Conservation (phyloP, 2,797 vertebrate genomes). For the Enteromius anoplus region DNA sequence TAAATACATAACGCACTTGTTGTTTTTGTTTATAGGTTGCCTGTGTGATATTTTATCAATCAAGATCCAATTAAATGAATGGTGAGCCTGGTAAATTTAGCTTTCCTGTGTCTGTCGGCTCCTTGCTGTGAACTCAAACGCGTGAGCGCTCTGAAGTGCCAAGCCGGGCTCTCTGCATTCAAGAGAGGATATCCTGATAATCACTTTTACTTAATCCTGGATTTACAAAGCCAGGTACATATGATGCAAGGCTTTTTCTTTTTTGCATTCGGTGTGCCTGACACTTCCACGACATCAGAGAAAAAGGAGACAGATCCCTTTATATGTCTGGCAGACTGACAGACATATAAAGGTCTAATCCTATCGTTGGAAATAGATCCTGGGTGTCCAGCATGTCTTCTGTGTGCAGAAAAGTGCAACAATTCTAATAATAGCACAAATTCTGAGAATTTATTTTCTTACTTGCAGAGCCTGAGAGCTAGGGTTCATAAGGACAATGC, state of each 20-base stretch:
- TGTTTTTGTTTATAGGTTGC: background rate
- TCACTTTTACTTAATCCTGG: slow-evolving; percentile 57
- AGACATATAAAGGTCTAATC: slow-evolving; percentile 28
- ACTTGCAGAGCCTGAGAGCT: background rate
- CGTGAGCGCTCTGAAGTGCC: slow-evolving; percentile 21
- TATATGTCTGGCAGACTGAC: slow-evolving; percentile 36
- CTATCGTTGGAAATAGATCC: slow-evolving; percentile 45
- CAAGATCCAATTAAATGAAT: background rate
- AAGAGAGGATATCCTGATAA: slow-evolving; percentile 52
- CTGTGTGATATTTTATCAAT: background rate
- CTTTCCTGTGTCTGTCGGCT: background rate
- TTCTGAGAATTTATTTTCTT: slow-evolving; percentile 34
- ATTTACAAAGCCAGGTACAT: slow-evolving; percentile 46
- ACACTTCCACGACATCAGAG: slow-evolving; percentile 22
- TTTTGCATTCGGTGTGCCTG: background rate
- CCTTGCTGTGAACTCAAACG: slow-evolving; percentile 23
- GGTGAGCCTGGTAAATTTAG: slow-evolving; percentile 18
- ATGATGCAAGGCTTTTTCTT: slow-evolving; percentile 44
- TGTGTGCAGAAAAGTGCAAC: slow-evolving; percentile 32
- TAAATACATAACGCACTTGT: background rate
- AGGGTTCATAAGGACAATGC: slow-evolving; percentile 13
- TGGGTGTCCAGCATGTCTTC: background rate
- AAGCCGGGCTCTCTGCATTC: slow-evolving; percentile 24
- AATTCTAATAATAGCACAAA: slow-evolving; percentile 47
- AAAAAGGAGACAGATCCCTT: slow-evolving; percentile 9